These are phyloP conservation scores for Lagodon rhomboides DNA, from an alignment of 2,797 vertebrate genomes.

Conservation along the genomic window DNA sequence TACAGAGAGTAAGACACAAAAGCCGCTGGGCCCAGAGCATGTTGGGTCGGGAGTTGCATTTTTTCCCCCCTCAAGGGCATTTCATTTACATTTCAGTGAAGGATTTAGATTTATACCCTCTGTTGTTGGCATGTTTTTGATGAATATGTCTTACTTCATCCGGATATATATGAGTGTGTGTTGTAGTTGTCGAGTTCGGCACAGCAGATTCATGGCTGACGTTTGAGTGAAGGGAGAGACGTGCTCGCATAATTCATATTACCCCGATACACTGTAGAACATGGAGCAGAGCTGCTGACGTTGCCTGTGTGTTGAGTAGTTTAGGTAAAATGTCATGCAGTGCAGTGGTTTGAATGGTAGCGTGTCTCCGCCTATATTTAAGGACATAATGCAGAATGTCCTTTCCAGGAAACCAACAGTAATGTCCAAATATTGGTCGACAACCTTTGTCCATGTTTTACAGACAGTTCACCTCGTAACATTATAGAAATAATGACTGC, in stretches of 20 bases:
- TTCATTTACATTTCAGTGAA: conserved; percentile 20
- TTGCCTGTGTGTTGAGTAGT: conserved; percentile 7
- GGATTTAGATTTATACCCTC: conserved; percentile 17
- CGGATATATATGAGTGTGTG: conserved; percentile 1
- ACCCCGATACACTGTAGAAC: neutral
- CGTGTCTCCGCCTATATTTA: neutral
- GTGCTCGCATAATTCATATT: conserved; percentile 10
- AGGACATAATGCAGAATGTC: neutral
- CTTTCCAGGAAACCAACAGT: neutral
- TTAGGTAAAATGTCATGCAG: neutral
- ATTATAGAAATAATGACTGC: neutral
- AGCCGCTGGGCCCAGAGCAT: neutral
- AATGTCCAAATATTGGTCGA: conserved; percentile 15
- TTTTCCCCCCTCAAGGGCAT: neutral
- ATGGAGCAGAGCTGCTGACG: conserved; percentile 10
- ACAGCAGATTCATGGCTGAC: conserved; percentile 3
- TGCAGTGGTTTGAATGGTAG: too few species aligned
- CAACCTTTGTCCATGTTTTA: conserved; percentile 14
- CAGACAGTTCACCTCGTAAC: conserved; percentile 29
- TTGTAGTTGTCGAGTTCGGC: neutral
- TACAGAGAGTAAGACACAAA: conserved; percentile 5
- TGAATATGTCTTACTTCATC: conserved; percentile 22
- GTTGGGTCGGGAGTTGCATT: neutral
- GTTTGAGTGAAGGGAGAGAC: conserved; percentile 18
- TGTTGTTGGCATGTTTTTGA: conserved; percentile 25